Conservation (phyloP, 1,140 invertebrate species). For the Octopus sinensis region DNA sequence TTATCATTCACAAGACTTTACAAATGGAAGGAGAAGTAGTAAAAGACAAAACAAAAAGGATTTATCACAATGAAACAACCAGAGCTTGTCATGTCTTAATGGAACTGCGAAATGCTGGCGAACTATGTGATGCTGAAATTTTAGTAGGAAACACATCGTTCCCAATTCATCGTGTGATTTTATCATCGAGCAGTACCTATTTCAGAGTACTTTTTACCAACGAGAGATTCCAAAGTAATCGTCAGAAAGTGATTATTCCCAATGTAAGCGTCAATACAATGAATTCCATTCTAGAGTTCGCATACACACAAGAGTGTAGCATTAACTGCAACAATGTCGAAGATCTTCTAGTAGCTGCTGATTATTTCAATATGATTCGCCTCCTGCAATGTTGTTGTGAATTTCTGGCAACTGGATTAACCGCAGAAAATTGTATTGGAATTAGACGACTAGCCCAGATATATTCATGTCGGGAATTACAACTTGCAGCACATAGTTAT, state of each 20-base stretch:
- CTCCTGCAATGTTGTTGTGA: slow-evolving; percentile 75
- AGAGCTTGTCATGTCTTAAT: slow-evolving; percentile 34
- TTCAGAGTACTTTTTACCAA: slow-evolving; percentile 49
- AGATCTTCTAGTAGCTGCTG: slow-evolving; percentile 64
- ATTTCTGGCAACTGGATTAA: slow-evolving; percentile 67
- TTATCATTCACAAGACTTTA: too few species aligned
- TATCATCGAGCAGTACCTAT: slow-evolving; percentile 65
- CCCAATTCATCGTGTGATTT: slow-evolving; percentile 78
- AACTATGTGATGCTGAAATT: slow-evolving; percentile 80
- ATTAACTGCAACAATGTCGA: slow-evolving; percentile 75
- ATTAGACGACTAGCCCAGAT: slow-evolving; percentile 76
- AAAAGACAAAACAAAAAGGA: too few species aligned
- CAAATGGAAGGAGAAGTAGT: too few species aligned
- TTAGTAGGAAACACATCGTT: slow-evolving; percentile 74
- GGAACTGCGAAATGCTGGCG: slow-evolving; percentile 64
- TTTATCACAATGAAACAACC: not conserved
- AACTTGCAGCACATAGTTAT: slow-evolving; percentile 65
- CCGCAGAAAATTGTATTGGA: slow-evolving; percentile 75
- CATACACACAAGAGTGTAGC: slow-evolving; percentile 73
- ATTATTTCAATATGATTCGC: slow-evolving; percentile 76
- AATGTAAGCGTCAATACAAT: slow-evolving; percentile 73
- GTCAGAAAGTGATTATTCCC: slow-evolving; percentile 70
- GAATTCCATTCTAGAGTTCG: slow-evolving; percentile 74
- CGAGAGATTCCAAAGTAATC: slow-evolving; percentile 59
- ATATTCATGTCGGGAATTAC: slow-evolving; percentile 71